Conservation (phyloP, 2,888 invertebrate genomes). For the Acleris emargana region DNA sequence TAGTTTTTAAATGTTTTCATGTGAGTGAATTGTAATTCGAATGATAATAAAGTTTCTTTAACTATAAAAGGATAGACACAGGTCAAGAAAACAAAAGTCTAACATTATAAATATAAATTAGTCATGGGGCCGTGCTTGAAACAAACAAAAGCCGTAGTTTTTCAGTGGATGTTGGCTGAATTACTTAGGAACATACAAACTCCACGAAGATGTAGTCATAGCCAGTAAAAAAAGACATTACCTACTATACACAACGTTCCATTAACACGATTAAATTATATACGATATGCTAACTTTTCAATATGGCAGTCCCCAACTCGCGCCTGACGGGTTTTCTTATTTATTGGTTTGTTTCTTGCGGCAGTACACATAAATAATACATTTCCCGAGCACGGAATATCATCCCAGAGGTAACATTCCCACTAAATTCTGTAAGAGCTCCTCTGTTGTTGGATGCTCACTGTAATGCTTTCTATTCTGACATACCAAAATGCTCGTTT, state of each 20-base stretch:
- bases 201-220: neutral
- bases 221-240: neutral
- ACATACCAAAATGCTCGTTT: slow-evolving; percentile 45
- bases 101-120: too few species aligned
- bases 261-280: neutral
- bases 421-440: slow-evolving; percentile 58
- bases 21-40: too few species aligned
- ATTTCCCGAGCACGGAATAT: slow-evolving; percentile 29
- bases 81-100: too few species aligned
- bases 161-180: too few species aligned
- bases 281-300: slow-evolving; percentile 15
- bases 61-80: too few species aligned
- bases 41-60: too few species aligned
- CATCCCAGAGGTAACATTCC: slow-evolving; percentile 53
- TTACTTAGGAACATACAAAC: too few species aligned
- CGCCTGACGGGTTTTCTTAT: slow-evolving; percentile 34
- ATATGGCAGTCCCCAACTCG: slow-evolving; percentile 17
- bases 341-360: slow-evolving; percentile 36
- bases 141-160: too few species aligned
- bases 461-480: slow-evolving; percentile 46
- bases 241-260: neutral
- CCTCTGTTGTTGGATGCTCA: slow-evolving; percentile 44
- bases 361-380: slow-evolving; percentile 37
- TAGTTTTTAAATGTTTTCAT: too few species aligned
- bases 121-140: too few species aligned